A percentile compares a stretch with the other conserved stretches of the same genome.
These are phyloP conservation scores for Chamaea fasciata DNA, from an alignment of 2,113 vertebrate genomes.

Conservation along the genomic window DNA sequence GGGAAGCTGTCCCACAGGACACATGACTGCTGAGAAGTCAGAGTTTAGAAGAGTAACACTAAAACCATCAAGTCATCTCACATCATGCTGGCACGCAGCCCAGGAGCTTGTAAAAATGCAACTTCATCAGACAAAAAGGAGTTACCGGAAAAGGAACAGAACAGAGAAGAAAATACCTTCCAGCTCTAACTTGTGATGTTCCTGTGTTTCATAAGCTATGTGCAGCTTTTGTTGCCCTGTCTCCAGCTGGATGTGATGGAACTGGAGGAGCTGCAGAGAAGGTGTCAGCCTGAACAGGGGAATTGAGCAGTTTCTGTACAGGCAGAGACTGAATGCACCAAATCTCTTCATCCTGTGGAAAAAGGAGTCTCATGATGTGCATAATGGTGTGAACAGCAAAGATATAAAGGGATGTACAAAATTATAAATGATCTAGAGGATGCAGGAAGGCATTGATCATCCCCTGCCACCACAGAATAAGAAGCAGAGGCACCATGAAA, in stretches of 20 bases:
- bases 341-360: not conserved
- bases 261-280: not conserved
- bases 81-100: not conserved
- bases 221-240: not conserved
- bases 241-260: not conserved
- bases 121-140: constrained; percentile 4
- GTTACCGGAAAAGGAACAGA: not conserved
- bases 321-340: not conserved
- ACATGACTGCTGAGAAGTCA: not conserved
- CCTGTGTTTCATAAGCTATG: not conserved
- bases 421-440: not conserved
- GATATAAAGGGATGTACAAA: not conserved
- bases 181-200: not conserved
- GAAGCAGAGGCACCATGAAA: not conserved
- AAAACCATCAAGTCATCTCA: constrained; percentile 26
- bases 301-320: not conserved
- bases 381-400: not conserved
- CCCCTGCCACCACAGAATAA: not conserved
- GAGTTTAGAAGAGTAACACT: not conserved
- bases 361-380: not conserved
- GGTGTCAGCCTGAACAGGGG: not conserved
- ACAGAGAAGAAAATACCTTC: not conserved
- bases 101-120: constrained; percentile 29
- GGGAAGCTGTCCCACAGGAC: not conserved
- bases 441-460: not conserved